Conservation (phyloP, 2,888 invertebrate genomes). For the Nineta flava region DNA sequence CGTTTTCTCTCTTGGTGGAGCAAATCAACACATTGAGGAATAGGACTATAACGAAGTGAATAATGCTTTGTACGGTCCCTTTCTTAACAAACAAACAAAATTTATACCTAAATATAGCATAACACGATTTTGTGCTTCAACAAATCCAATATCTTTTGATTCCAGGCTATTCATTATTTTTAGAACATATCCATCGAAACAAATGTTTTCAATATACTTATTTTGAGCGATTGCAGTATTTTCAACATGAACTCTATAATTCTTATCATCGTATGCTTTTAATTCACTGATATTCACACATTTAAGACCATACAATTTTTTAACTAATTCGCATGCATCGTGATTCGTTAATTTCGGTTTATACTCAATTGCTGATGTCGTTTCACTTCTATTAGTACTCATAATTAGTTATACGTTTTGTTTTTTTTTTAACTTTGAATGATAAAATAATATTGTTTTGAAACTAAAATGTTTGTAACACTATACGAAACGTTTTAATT, state of each 20-base stretch:
- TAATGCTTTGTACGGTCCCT: too few relatives aligned
- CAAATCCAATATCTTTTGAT: conserved; percentile 44
- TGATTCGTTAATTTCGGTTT: conserved; percentile 37
- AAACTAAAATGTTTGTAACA: too few relatives aligned
- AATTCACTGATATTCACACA: conserved; percentile 40
- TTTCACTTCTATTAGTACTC: not conserved
- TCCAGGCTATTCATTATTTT: conserved; percentile 76
- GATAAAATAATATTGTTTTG: too few relatives aligned
- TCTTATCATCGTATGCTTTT: conserved; percentile 66
- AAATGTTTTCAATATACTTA: conserved; percentile 36
- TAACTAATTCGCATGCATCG: conserved; percentile 33
- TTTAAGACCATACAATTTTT: conserved; percentile 44
- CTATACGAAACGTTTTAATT: too few relatives aligned
- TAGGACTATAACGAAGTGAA: too few relatives aligned
- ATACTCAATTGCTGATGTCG: conserved; percentile 37
- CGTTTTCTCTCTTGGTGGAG: too few relatives aligned
- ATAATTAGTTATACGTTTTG: too few relatives aligned
- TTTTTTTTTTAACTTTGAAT: too few relatives aligned
- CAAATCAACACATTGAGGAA: too few relatives aligned
- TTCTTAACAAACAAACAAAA: not conserved
- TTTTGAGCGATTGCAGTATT: conserved; percentile 42
- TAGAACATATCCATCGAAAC: conserved; percentile 52
- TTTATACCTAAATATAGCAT: conserved; percentile 53
- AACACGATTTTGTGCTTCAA: conserved; percentile 61
- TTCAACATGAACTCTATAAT: conserved; percentile 48